These are phyloP conservation scores for Tarsius wallacei DNA, from an alignment of 2,797 vertebrate genomes.

Conservation along the genomic window DNA sequence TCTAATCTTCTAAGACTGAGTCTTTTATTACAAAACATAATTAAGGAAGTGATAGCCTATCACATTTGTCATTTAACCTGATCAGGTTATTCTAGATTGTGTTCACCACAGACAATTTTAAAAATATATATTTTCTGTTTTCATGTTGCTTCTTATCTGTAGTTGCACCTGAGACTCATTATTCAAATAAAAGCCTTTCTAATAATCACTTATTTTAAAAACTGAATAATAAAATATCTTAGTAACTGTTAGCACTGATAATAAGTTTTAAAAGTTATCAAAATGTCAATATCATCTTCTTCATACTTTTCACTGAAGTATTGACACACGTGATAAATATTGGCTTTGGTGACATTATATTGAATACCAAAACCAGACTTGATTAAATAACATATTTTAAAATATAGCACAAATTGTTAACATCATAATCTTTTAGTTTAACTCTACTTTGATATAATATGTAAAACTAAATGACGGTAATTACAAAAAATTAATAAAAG, in stretches of 20 bases:
- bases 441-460: neutral
- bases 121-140: neutral
- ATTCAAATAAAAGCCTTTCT: neutral
- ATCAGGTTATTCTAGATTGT: neutral
- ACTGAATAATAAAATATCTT: neutral
- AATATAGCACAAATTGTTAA: neutral
- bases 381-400: neutral
- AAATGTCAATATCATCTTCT: neutral
- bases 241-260: neutral
- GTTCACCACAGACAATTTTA: neutral
- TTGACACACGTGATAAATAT: neutral
- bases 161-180: neutral
- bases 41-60: neutral
- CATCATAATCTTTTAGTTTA: neutral
- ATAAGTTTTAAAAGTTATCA: neutral
- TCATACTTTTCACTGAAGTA: neutral
- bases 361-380: neutral
- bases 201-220: neutral
- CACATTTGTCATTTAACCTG: neutral
- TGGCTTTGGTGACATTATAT: neutral
- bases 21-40: neutral
- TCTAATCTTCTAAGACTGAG: neutral
- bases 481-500: slow-evolving; percentile 12
- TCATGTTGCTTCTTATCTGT: neutral
- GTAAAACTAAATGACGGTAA: neutral